A percentile compares a stretch with the other conserved stretches of the same genome.
Conservation (phyloP, 2,797 vertebrate species). For the Xyrichtys novacula region DNA sequence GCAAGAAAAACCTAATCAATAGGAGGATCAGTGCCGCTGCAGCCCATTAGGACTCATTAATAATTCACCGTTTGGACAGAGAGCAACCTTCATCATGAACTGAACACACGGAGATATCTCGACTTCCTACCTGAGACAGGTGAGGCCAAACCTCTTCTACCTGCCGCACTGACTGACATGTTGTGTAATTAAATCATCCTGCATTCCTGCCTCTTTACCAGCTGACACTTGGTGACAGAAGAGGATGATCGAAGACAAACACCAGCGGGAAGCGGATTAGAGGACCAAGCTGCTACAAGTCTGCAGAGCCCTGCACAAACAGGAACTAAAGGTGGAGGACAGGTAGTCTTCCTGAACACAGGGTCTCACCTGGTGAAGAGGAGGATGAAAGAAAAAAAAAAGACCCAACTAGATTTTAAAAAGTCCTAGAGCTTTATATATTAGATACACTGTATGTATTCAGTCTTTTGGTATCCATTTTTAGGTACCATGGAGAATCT, state of each 20-base stretch:
- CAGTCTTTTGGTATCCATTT: too few species aligned
- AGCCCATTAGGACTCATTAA: conserved; percentile 78
- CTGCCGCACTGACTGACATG: neutral
- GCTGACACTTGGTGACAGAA: conserved; percentile 13
- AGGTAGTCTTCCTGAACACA: neutral
- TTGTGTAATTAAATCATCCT: neutral
- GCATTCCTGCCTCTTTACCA: conserved; percentile 23
- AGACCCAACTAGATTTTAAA: too few species aligned
- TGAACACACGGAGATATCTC: too few species aligned
- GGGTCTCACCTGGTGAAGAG: too few species aligned
- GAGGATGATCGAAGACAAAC: conserved; percentile 22
- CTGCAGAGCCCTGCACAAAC: neutral
- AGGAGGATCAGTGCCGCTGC: conserved; percentile 14
- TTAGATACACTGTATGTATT: too few species aligned
- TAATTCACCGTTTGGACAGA: conserved; percentile 70
- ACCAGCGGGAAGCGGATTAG: conserved; percentile 17
- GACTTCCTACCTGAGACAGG: neutral
- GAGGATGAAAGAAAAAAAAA: too few species aligned
- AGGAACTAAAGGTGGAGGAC: neutral
- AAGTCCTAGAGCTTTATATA: too few species aligned
- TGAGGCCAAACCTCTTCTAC: neutral
- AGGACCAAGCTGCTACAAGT: conserved; percentile 17
- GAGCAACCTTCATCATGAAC: conserved; percentile 8
- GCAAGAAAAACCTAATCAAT: conserved; percentile 76
- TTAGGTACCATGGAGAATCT: too few species aligned